phyloP scores from a whole-genome alignment of 2,888 invertebrate genomes.

The Xanthia icteritia region DNA sequence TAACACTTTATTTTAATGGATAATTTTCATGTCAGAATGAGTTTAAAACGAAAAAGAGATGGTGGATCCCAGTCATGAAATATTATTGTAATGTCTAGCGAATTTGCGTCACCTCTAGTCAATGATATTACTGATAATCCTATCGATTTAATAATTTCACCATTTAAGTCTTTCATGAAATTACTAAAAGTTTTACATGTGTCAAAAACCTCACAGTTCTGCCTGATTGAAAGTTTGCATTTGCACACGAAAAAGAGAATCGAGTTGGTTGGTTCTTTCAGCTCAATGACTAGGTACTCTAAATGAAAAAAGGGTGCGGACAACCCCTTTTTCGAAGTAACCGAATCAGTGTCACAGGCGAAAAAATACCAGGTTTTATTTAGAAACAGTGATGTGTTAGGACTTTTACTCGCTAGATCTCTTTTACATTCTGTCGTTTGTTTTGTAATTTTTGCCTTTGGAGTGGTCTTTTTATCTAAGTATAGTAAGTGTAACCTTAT shows the following conservation, averaged over 20 bases:
- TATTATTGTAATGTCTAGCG: background rate
- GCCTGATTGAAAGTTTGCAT: constrained; percentile 29
- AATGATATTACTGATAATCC: background rate
- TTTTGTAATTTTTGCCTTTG: constrained; percentile 1
- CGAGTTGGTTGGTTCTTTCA: constrained; percentile 52
- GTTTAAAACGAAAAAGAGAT: constrained; percentile 11
- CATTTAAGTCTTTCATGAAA: background rate
- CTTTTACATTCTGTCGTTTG: constrained; percentile 1
- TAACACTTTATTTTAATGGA: constrained; percentile 19
- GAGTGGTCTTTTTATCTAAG: background rate
- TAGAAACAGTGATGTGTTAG: constrained; percentile 35
- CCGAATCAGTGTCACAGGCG: constrained; percentile 56
- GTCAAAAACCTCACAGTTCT: constrained; percentile 35
- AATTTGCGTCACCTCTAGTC: background rate
- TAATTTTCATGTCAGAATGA: constrained; percentile 26
- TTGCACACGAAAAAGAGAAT: constrained; percentile 46
- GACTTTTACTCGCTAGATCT: background rate
- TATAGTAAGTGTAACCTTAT: background rate
- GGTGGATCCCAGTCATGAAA: background rate
- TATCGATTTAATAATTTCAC: background rate
- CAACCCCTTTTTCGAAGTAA: constrained; percentile 49
- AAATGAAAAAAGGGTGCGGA: constrained; percentile 45
- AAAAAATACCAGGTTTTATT: constrained; percentile 50
- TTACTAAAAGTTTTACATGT: background rate
- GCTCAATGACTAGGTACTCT: constrained; percentile 59